Base-by-base conservation (phyloP, 2,113 vertebrate species). In the Syrrhaptes paradoxus region DNA sequence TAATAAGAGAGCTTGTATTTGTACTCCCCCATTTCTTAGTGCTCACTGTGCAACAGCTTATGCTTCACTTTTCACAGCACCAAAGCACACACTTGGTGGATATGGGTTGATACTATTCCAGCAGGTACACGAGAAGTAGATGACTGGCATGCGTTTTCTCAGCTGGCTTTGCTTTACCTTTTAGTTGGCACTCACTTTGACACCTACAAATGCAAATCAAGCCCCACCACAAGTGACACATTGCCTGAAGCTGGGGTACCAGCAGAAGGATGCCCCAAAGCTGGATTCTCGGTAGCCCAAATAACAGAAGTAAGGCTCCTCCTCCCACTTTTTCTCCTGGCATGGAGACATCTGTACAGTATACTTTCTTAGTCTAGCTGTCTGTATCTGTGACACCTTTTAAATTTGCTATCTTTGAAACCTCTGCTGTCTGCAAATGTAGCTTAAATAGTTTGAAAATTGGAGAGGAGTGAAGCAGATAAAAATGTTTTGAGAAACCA, bases 141-240 rank as follows among this genome's bases (percentile, higher is more conserved):
- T 61, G 9, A 45, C 1, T 25, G 29, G 5, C 16, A 52, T 32
- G 18, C 0, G 0, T 57, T 78, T 59, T 78, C 48, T 75, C 43
- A 48, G 3, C 17, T 75, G 8, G 6, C 48, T 72, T 81, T 85
- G 24, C 21, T 75, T 78, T 66, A 45, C 3, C 15, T 81, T 87
- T 67, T 21, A 4, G 34, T 49, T 16, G 7, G 8, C 26, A 24
- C 7, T 66, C 17, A 38, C 31, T 82, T 49, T 62, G 67, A 70
- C 45, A 83, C 8, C 31, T 61, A 17, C 26, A 90, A 51, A 38
- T 24, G 22, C 10, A 25, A 73, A 73, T 46, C 41, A 77, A 93
- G 4, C 18, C 17, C 14, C 54, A 86, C 49, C 0, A 1, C 41
- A 54, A 58, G 32, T 2, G 2, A 38, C n/a, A 10, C 4, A 4